These are phyloP conservation scores for Metacarcinus magister DNA, from an alignment of 2,888 invertebrate genomes.

Conservation along the genomic window DNA sequence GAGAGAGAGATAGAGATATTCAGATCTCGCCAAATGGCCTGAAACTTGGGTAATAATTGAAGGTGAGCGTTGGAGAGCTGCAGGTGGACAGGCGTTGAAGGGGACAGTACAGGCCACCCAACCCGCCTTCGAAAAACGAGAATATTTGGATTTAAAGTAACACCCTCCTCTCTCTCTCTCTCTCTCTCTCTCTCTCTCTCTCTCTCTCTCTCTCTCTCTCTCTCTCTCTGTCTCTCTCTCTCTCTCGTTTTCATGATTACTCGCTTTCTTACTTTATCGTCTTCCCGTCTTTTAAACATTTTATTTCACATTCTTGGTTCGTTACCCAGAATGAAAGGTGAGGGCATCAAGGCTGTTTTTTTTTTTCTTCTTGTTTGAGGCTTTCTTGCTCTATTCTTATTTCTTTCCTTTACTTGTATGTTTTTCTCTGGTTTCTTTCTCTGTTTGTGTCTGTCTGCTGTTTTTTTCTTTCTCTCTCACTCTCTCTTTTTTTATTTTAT, in stretches of 20 bases:
- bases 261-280: neutral
- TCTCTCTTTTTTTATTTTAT: too few relatives aligned
- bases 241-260: neutral
- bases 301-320: neutral
- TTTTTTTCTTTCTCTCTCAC: too few relatives aligned
- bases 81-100: neutral
- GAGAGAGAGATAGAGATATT: neutral
- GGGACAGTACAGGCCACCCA: neutral
- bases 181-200: conserved; percentile 57
- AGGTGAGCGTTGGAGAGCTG: neutral
- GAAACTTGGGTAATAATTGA: neutral
- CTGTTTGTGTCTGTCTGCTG: too few relatives aligned
- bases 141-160: neutral
- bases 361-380: too few relatives aligned
- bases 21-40: neutral
- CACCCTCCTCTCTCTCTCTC: neutral
- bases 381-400: neutral
- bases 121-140: neutral
- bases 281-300: neutral
- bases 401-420: neutral
- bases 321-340: too few relatives aligned
- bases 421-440: neutral
- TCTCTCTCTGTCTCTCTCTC: neutral
- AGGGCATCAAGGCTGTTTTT: neutral
- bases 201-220: conserved; percentile 59